These are phyloP conservation scores for Apotomis turbidana DNA, from an alignment of 2,888 invertebrate species.

Conservation along the genomic window DNA sequence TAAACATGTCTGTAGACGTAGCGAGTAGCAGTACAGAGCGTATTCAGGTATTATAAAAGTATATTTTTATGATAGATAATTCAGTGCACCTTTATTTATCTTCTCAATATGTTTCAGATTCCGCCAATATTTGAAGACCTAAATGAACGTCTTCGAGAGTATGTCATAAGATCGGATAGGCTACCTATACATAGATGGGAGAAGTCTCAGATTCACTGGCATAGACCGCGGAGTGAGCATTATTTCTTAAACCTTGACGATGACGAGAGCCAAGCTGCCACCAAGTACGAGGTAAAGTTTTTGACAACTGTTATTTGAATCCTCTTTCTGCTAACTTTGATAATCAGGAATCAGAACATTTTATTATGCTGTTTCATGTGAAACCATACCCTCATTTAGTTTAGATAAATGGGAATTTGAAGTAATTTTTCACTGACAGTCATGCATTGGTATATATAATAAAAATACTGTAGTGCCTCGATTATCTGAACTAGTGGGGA, in stretches of 20 bases:
- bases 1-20: slow-evolving; percentile 56
- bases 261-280: slow-evolving; percentile 67
- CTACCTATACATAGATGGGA: slow-evolving; percentile 89
- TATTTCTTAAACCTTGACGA: slow-evolving; percentile 78
- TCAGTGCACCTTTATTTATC: background rate
- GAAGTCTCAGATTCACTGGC: slow-evolving; percentile 87
- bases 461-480: too few relatives aligned
- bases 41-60: slow-evolving; percentile 54
- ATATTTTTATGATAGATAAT: background rate
- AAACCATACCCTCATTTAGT: too few relatives aligned
- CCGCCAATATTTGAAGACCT: slow-evolving; percentile 88
- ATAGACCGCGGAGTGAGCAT: slow-evolving; percentile 79
- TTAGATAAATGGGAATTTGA: too few relatives aligned
- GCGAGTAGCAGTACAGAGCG: slow-evolving; percentile 58
- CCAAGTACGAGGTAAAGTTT: slow-evolving; percentile 67
- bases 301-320: background rate
- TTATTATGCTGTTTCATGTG: too few relatives aligned
- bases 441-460: too few relatives aligned
- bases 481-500: too few relatives aligned
- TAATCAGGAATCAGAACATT: too few relatives aligned
- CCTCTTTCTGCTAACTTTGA: too few relatives aligned
- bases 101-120: slow-evolving; percentile 60
- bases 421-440: too few relatives aligned
- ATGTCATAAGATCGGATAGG: slow-evolving; percentile 86
- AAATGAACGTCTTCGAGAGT: slow-evolving; percentile 86